These are phyloP conservation scores for Trichechus manatus DNA, from an alignment of 2,113 vertebrate species.

Conservation along the genomic window DNA sequence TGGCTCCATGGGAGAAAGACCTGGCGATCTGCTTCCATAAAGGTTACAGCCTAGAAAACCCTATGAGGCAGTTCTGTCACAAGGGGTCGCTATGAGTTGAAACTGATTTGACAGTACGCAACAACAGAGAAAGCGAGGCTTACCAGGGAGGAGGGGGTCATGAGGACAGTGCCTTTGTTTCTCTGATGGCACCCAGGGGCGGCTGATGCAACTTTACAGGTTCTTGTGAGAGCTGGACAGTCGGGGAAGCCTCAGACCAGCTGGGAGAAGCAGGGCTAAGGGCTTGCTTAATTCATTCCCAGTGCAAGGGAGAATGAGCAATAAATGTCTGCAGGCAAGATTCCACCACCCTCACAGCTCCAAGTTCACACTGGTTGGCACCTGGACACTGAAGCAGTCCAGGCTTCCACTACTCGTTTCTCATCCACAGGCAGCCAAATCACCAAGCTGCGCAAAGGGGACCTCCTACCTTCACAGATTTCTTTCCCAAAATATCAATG, in stretches of 20 bases:
- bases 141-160: fast-evolving
- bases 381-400: conserved; percentile 81
- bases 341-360: conserved; percentile 61
- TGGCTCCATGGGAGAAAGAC: background rate
- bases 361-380: conserved; percentile 80
- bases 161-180: background rate
- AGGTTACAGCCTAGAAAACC: background rate
- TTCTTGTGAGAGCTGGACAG: background rate
- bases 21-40: background rate
- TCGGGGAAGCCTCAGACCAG: background rate
- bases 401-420: conserved; percentile 52
- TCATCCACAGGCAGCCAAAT: conserved; percentile 52
- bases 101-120: background rate
- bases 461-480: background rate
- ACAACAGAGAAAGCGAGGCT: background rate
- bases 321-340: conserved; percentile 78
- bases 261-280: conserved; percentile 77
- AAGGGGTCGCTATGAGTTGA: background rate
- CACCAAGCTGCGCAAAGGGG: conserved; percentile 60
- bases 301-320: conserved; percentile 78
- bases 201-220: background rate
- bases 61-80: background rate
- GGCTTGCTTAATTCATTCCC: conserved; percentile 80
- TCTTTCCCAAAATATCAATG: background rate
- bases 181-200: background rate